Base-by-base conservation (phyloP, 2,888 invertebrate species). In the Microplitis manilae region DNA sequence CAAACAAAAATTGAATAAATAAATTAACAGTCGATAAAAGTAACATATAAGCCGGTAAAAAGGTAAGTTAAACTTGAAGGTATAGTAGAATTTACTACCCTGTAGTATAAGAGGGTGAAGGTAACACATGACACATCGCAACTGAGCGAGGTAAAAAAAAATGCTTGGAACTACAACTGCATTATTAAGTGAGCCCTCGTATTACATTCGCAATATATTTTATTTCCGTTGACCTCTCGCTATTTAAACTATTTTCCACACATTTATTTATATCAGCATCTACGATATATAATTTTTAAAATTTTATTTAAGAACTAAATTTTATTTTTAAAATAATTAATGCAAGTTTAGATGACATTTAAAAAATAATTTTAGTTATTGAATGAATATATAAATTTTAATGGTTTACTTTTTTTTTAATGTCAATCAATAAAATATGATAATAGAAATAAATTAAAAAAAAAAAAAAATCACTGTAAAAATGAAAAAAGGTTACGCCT, bases 401-500 rank as follows among this genome's bases (percentile, higher is more conserved):
- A 30, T 30, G 30, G 4, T 30, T 50, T 50, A 13, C 41, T 41
- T 41, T 41, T 41, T 30, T 30, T 30, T 30, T 30, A 30, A 30
- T 30, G 30, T 30, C 30, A 59, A 60, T 75, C 7, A 62, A 71
- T 64, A 75, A 40, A 50, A 50, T 50, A 50, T 50, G 8, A 50
- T 13, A 50, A 50, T 50, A 50, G 8, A 50, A 62, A 50, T 60
- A 20, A 61, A 39, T 64, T 68, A 30, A 30, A 30, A 71, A 65
- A 50, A 62, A 50, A 20, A 61, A 50, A 72, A 70, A 74, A 78
- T 75, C 76, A 75, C 70, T 61, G 68, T 68, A 30, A 30, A 30
- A 30, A 13, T 20, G 17, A 39, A 68, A 71, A 65, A 60, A 73
- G 71, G 84, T 84, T 85, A 87, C 87, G 88, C 87, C 86, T 87